phyloP scores from a whole-genome alignment of 2,888 invertebrate genomes.

The Osedax fenrisi region DNA sequence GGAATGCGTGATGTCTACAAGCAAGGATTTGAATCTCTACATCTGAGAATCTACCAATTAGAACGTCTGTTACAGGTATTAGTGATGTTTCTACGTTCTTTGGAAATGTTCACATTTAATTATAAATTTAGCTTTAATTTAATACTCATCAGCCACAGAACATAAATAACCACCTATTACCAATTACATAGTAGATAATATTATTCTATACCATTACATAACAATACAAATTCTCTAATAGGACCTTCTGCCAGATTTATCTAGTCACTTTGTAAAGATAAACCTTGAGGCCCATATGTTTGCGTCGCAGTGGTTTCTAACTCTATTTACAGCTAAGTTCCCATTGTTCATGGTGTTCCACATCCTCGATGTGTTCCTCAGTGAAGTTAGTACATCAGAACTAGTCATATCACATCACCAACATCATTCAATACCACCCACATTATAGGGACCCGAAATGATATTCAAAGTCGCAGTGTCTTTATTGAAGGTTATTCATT shows the following conservation, averaged over 20 bases:
- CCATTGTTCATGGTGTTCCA: conserved; percentile 91
- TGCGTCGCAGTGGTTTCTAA: conserved; percentile 98
- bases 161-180: too few species aligned
- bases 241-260: conserved; percentile 53
- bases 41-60: conserved; percentile 83
- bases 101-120: too few species aligned
- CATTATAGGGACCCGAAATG: conserved; percentile 86
- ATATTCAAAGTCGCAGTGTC: conserved; percentile 91
- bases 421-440: too few species aligned
- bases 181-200: too few species aligned
- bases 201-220: too few species aligned
- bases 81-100: too few species aligned
- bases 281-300: conserved; percentile 95
- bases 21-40: conserved; percentile 87
- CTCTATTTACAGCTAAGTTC: conserved; percentile 95
- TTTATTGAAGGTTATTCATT: conserved; percentile 62
- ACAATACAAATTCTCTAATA: too few species aligned
- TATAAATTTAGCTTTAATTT: too few species aligned
- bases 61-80: conserved; percentile 71
- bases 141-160: too few species aligned
- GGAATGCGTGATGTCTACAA: conserved; percentile 84
- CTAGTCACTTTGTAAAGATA: conserved; percentile 56
- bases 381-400: conserved; percentile 50
- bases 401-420: too few species aligned
- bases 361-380: conserved; percentile 84